Evolutionary conservation across 2,113 vertebrate species (phyloP).

Genomic region (Nannospalax galili): DNA sequence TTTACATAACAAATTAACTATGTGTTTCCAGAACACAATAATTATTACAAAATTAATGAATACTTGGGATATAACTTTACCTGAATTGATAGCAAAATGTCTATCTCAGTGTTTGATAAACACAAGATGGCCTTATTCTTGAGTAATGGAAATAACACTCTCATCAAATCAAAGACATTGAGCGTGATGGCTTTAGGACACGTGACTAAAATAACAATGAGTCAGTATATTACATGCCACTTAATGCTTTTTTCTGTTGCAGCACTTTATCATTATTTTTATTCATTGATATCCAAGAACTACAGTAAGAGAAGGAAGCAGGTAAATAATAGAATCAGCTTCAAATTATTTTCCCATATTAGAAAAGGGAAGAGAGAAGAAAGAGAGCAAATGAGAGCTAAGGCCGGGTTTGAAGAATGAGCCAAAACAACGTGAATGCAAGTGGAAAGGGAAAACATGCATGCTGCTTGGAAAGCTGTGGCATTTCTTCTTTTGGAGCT

Average conservation of each 20-base stretch:
- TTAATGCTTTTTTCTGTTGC: not conserved
- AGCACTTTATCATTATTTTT: not conserved
- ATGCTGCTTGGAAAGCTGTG: not conserved
- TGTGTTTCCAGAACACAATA: not conserved
- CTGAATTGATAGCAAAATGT: not conserved
- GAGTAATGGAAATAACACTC: not conserved
- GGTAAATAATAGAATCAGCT: not conserved
- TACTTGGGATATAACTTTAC: not conserved
- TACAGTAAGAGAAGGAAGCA: not conserved
- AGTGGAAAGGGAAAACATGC: not conserved
- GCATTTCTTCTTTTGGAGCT: not conserved
- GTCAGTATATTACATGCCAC: not conserved
- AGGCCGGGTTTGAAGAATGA: not conserved
- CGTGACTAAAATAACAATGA: not conserved
- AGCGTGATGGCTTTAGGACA: not conserved
- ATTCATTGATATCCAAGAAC: not conserved
- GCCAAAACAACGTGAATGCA: not conserved
- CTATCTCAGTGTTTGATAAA: not conserved
- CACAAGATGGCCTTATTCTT: not conserved
- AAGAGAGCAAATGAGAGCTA: not conserved
- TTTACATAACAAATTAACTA: not conserved
- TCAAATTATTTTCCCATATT: not conserved
- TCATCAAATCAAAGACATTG: not conserved
- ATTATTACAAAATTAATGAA: not conserved
- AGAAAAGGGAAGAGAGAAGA: not conserved